Conservation (phyloP, 53 echinoderm and acorn worm genomes). For the Hippasteria phrygiana region DNA sequence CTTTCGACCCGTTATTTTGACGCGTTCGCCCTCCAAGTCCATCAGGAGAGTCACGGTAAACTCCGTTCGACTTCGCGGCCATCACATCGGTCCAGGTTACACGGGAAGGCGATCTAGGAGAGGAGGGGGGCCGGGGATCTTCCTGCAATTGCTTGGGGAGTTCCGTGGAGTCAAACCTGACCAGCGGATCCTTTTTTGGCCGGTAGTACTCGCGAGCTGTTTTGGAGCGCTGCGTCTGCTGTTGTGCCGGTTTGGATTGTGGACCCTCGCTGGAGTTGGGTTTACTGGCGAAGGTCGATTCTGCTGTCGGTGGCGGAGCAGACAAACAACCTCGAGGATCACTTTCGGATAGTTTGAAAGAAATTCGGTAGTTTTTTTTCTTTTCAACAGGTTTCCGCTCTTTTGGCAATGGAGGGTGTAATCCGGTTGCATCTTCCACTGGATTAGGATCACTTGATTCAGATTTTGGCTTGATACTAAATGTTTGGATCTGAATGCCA, state of each 20-base stretch:
- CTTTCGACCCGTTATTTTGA: neutral
- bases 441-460: neutral
- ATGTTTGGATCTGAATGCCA: constrained; percentile 23
- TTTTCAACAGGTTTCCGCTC: neutral
- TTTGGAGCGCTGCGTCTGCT: constrained; percentile 28
- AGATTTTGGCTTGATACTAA: constrained; percentile 31
- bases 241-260: neutral
- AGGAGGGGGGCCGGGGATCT: neutral
- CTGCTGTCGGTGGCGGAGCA: constrained; percentile 46
- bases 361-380: constrained; percentile 34
- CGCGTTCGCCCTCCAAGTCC: neutral
- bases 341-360: neutral
- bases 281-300: neutral
- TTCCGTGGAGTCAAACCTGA: constrained; percentile 30
- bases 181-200: constrained; percentile 40
- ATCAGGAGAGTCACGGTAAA: constrained; percentile 43
- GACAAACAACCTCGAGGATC: constrained; percentile 11
- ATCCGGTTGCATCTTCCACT: neutral
- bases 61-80: constrained; percentile 35
- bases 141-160: constrained; percentile 4
- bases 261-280: neutral
- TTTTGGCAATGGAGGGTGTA: constrained; percentile 4
- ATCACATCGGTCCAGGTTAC: constrained; percentile 52
- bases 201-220: constrained; percentile 48
- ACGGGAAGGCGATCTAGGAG: neutral